A percentile compares a stretch with the other conserved stretches of the same genome.
Evolutionary conservation across 2,797 vertebrate species (phyloP).

Genomic region (Spinibarbus caldwelli): DNA sequence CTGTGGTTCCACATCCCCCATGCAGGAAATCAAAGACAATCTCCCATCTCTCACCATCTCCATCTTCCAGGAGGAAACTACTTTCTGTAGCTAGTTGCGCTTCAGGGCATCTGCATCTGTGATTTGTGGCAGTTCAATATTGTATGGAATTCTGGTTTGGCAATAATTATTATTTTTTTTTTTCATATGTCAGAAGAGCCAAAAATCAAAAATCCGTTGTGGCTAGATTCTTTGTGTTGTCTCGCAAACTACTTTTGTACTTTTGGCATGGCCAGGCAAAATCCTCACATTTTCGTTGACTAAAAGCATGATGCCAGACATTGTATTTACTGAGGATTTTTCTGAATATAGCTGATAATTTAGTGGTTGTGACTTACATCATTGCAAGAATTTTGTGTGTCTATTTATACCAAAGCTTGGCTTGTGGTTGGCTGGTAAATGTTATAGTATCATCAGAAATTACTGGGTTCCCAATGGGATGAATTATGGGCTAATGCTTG

Average conservation of each 20-base stretch:
- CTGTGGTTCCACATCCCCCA: constrained; percentile 38
- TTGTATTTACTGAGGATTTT: constrained; percentile 43
- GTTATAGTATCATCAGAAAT: constrained; percentile 54
- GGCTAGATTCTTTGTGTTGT: constrained; percentile 13
- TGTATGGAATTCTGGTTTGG: constrained; percentile 25
- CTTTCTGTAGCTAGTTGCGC: constrained; percentile 6
- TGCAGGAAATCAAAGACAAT: constrained; percentile 58
- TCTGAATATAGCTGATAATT: constrained; percentile 54
- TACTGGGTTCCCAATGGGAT: constrained; percentile 34
- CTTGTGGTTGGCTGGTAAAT: constrained; percentile 47
- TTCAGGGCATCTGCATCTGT: constrained; percentile 24
- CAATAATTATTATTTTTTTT: no score
- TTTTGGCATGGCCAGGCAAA: constrained; percentile 36
- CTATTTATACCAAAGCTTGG: constrained; percentile 43
- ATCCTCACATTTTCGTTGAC: constrained; percentile 51
- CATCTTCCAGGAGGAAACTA: constrained; percentile 19
- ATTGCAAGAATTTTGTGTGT: constrained; percentile 38
- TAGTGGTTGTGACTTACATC: constrained; percentile 56
- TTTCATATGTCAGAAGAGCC: constrained; percentile 22
- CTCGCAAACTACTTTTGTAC: constrained; percentile 1
- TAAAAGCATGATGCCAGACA: constrained; percentile 58
- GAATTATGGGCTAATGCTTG: constrained; percentile 54
- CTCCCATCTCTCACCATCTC: constrained; percentile 39
- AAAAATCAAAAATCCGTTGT: background rate
- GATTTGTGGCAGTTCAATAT: constrained; percentile 44